Evolutionary conservation across 2,888 invertebrate genomes (phyloP).

Genomic region (Leucophora obtusa): DNA sequence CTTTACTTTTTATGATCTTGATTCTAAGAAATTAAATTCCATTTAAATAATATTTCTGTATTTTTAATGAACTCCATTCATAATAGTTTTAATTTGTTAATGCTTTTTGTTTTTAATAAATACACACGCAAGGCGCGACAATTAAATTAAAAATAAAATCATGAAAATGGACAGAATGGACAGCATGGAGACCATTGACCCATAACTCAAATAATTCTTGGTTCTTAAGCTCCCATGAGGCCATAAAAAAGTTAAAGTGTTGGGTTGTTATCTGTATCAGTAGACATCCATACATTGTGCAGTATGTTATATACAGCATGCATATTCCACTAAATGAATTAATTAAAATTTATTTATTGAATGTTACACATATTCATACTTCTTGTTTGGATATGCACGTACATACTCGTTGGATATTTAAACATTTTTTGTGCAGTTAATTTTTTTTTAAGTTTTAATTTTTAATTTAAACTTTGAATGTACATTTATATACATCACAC

Average conservation of each 20-base stretch:
- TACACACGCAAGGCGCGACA: slow-evolving; percentile 75
- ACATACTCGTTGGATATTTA: background rate
- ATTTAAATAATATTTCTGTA: background rate
- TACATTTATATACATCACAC: background rate
- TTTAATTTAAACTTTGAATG: slow-evolving; percentile 34
- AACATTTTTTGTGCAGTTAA: slow-evolving; percentile 19
- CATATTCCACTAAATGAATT: slow-evolving; percentile 67
- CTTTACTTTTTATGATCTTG: slow-evolving; percentile 11
- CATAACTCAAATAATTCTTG: slow-evolving; percentile 50
- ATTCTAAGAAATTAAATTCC: slow-evolving; percentile 35
- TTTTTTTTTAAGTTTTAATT: slow-evolving; percentile 7
- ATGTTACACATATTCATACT: slow-evolving; percentile 62
- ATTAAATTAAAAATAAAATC: slow-evolving; percentile 76
- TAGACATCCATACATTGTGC: slow-evolving; percentile 44
- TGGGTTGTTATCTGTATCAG: background rate
- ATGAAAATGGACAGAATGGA: slow-evolving; percentile 76
- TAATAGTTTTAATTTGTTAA: slow-evolving; percentile 20
- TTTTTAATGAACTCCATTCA: slow-evolving; percentile 10
- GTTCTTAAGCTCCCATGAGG: slow-evolving; percentile 48
- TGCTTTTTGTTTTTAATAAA: slow-evolving; percentile 59
- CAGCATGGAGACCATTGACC: slow-evolving; percentile 68
- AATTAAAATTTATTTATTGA: slow-evolving; percentile 75
- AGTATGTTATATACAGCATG: slow-evolving; percentile 9
- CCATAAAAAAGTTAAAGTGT: slow-evolving; percentile 9
- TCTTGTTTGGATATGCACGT: background rate